A percentile compares a stretch with the other conserved stretches of the same genome.
Conservation (phyloP, 2,113 vertebrate genomes). For the Catagonus wagneri region DNA sequence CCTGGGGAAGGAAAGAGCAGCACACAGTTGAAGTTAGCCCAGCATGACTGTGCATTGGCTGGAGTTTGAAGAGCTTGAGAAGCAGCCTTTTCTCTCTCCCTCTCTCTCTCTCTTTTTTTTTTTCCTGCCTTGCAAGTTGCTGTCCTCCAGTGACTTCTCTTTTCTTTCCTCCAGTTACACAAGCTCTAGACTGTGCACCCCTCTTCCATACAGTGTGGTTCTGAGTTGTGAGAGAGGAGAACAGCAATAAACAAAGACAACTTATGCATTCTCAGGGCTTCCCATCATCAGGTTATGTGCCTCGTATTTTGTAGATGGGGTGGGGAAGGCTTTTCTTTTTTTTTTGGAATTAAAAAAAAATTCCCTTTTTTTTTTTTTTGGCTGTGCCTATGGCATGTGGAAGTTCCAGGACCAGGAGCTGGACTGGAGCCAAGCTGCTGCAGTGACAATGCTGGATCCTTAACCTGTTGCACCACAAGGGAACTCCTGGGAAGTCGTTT, state of each 20-base stretch:
- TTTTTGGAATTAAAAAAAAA: no score
- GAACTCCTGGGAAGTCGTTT: no score
- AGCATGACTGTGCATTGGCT: neutral
- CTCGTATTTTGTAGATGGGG: neutral
- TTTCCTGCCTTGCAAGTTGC: neutral
- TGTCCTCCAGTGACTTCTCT: neutral
- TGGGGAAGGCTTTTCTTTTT: neutral
- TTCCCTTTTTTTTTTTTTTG: no score
- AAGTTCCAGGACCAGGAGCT: no score
- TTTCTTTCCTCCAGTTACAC: neutral
- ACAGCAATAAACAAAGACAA: neutral
- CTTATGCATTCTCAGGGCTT: neutral
- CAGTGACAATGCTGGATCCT: no score
- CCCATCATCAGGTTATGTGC: neutral
- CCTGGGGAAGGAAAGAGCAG: neutral
- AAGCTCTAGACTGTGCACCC: fast-evolving
- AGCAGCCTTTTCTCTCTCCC: neutral
- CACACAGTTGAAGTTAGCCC: fast-evolving
- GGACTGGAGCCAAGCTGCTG: no score
- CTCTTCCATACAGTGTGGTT: neutral
- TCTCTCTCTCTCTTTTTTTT: neutral
- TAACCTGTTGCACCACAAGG: no score
- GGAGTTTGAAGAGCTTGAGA: neutral
- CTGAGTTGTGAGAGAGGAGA: neutral
- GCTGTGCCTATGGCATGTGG: no score